Conservation (phyloP, 2,797 vertebrate genomes). For the Melanogrammus aeglefinus region DNA sequence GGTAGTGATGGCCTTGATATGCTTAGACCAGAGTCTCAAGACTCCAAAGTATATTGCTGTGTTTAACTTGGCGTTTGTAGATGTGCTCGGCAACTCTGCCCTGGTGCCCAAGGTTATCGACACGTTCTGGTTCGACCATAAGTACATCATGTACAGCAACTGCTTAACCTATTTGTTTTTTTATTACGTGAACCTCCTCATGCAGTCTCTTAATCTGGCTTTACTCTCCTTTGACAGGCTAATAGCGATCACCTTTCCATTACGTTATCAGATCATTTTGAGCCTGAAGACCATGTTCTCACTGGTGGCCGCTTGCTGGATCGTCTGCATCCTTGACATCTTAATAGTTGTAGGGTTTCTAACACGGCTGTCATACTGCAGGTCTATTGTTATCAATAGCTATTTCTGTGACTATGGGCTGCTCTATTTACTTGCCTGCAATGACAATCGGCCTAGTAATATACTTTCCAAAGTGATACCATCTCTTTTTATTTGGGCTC, state of each 20-base stretch:
- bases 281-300: conserved; percentile 47
- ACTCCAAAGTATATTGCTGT: conserved; percentile 55
- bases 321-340: neutral
- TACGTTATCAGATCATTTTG: conserved; percentile 52
- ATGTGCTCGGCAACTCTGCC: conserved; percentile 41
- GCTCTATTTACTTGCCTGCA: conserved; percentile 57
- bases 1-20: conserved; percentile 50
- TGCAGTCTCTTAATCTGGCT: conserved; percentile 57
- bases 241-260: conserved; percentile 59
- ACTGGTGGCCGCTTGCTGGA: conserved; percentile 38
- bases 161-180: conserved; percentile 49
- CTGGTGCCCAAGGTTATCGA: conserved; percentile 57
- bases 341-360: conserved; percentile 40
- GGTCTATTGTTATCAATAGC: conserved; percentile 51
- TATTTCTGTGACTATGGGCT: conserved; percentile 66
- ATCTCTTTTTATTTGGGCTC: conserved; percentile 48
- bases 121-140: conserved; percentile 42
- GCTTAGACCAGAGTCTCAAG: conserved; percentile 40
- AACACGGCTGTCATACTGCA: conserved; percentile 57
- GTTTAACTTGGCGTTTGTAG: conserved; percentile 53
- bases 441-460: conserved; percentile 37
- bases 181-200: conserved; percentile 33
- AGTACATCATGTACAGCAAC: conserved; percentile 29
- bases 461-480: conserved; percentile 19
- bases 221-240: conserved; percentile 57